phyloP scores from a whole-genome alignment of 2,888 invertebrate genomes.

The Rhamnusium bicolor region DNA sequence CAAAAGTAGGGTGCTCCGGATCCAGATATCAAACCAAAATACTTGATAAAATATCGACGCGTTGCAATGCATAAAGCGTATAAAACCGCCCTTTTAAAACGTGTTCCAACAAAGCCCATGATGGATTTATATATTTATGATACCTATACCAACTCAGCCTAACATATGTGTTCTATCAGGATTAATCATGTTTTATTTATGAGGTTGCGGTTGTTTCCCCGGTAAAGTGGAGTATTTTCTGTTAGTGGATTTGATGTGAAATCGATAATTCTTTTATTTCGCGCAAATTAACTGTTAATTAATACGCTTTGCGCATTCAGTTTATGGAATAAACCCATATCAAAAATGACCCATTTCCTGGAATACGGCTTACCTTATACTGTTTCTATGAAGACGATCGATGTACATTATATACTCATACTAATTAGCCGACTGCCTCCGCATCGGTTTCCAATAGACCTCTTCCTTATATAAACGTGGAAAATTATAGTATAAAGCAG shows the following conservation, averaged over 20 bases:
- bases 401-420: neutral
- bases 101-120: conserved; percentile 31
- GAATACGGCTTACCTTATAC: neutral
- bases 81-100: conserved; percentile 28
- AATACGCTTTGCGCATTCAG: neutral
- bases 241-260: conserved; percentile 25
- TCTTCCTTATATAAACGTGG: neutral
- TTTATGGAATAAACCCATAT: neutral
- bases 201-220: conserved; percentile 30
- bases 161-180: conserved; percentile 41
- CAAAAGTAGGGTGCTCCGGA: conserved; percentile 1
- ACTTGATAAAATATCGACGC: conserved; percentile 26
- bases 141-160: conserved; percentile 36
- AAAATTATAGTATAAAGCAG: neutral
- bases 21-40: conserved; percentile 19
- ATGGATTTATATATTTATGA: conserved; percentile 42
- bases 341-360: neutral
- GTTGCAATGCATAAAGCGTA: conserved; percentile 9
- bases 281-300: conserved; percentile 8
- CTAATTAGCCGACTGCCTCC: neutral
- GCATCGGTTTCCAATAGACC: neutral
- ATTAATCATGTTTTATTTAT: conserved; percentile 47
- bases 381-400: neutral
- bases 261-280: conserved; percentile 26
- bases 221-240: neutral